phyloP scores from a whole-genome alignment of 1,140 invertebrate species.

The Nephila pilipes region DNA sequence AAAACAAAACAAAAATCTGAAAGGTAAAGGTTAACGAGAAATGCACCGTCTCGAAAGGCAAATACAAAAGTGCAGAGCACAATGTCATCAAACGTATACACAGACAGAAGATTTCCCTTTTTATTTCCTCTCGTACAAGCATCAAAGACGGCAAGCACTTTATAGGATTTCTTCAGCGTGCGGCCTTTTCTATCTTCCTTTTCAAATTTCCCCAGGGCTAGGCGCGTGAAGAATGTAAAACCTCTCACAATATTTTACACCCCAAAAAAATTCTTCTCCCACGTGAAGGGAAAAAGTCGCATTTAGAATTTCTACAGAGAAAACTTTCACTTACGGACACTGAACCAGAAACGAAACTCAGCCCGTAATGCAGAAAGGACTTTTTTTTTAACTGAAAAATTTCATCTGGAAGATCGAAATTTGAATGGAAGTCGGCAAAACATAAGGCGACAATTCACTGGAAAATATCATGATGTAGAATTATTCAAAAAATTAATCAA shows the following conservation, averaged over 20 bases:
- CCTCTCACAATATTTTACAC: not conserved
- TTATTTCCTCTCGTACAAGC: not conserved
- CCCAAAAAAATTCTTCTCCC: not conserved
- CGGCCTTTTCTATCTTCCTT: not conserved
- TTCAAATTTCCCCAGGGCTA: not conserved
- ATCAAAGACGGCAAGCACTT: not conserved
- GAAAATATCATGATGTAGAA: too few relatives aligned
- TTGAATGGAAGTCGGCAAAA: too few relatives aligned
- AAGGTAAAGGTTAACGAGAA: not conserved
- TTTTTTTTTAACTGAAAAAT: too few relatives aligned
- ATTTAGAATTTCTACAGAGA: not conserved
- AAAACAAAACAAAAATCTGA: too few relatives aligned
- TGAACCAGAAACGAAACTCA: not conserved
- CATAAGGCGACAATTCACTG: too few relatives aligned
- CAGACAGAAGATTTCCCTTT: not conserved
- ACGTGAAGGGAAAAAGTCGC: not conserved
- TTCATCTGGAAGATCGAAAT: too few relatives aligned
- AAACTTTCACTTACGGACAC: slow-evolving; percentile 2
- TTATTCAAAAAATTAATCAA: too few relatives aligned
- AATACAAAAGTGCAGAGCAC: not conserved
- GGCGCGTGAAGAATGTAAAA: not conserved
- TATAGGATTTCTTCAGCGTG: slow-evolving; percentile 3
- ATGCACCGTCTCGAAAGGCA: not conserved
- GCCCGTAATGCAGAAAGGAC: too few relatives aligned
- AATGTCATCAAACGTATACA: not conserved